Evolutionary conservation across 2,888 invertebrate genomes (phyloP).

Genomic region (Catotricha subobsoleta): DNA sequence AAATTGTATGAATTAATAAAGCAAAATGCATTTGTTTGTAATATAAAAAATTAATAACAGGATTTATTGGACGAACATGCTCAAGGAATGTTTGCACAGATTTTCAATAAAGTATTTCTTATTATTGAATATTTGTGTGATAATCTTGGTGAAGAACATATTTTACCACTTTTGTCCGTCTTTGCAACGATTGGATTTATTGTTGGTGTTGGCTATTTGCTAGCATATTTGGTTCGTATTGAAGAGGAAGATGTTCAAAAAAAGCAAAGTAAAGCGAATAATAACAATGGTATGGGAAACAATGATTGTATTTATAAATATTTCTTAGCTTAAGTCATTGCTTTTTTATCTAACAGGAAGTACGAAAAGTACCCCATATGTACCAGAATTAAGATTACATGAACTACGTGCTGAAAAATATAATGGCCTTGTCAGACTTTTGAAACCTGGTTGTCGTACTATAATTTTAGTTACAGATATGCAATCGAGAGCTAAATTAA

Average conservation of each 20-base stretch:
- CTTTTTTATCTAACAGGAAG: no score
- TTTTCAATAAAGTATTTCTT: constrained; percentile 44
- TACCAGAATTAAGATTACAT: constrained; percentile 61
- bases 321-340: no score
- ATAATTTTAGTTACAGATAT: constrained; percentile 78
- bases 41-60: constrained; percentile 31
- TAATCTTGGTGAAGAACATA: constrained; percentile 56
- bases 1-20: neutral
- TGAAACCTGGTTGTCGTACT: constrained; percentile 91
- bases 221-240: constrained; percentile 56
- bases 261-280: constrained; percentile 15
- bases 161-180: constrained; percentile 60
- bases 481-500: constrained; percentile 67
- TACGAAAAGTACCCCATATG: constrained; percentile 11
- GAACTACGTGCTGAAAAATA: constrained; percentile 90
- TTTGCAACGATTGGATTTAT: constrained; percentile 62
- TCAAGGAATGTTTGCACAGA: constrained; percentile 48
- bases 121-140: constrained; percentile 53
- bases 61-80: constrained; percentile 66
- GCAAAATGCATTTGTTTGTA: neutral
- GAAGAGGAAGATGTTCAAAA: constrained; percentile 27
- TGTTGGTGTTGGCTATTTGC: constrained; percentile 61
- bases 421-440: constrained; percentile 75
- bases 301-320: no score
- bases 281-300: constrained; percentile 18